Evolutionary conservation across 2,888 invertebrate genomes (phyloP).

Genomic region (Tethea ocularis): DNA sequence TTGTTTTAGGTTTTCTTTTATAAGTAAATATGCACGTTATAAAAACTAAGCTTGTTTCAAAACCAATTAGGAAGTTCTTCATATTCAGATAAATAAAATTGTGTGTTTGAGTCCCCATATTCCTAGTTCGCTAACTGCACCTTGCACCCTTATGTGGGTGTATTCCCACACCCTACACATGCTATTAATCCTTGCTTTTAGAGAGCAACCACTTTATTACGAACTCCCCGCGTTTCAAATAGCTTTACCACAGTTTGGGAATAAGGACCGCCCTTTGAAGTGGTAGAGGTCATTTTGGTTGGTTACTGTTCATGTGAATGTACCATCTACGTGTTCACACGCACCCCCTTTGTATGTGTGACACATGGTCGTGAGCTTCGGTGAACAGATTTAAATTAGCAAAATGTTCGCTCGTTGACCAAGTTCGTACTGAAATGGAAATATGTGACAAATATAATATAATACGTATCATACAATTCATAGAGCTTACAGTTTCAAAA

Average conservation of each 20-base stretch:
- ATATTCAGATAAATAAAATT: neutral
- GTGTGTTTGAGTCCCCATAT: constrained; percentile 16
- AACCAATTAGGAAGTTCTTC: neutral
- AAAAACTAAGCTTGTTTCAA: neutral
- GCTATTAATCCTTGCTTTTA: constrained; percentile 51
- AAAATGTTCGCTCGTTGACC: neutral
- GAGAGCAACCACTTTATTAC: constrained; percentile 38
- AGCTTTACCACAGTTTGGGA: constrained; percentile 30
- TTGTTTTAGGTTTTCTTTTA: no score
- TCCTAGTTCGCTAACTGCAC: constrained; percentile 46
- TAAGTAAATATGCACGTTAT: no score
- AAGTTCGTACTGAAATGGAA: neutral
- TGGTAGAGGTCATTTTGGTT: constrained; percentile 40
- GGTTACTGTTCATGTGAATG: constrained; percentile 60
- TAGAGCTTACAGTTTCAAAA: constrained; percentile 1
- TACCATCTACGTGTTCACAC: constrained; percentile 63
- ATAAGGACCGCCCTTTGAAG: constrained; percentile 36
- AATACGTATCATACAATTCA: neutral
- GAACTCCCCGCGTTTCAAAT: constrained; percentile 39
- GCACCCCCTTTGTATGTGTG: constrained; percentile 38
- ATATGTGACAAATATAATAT: neutral
- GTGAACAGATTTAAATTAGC: constrained; percentile 12
- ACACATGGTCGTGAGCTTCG: constrained; percentile 18
- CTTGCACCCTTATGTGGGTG: constrained; percentile 47
- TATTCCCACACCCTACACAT: constrained; percentile 65